These are phyloP conservation scores for Acanthochromis polyacanthus DNA, from an alignment of 2,113 vertebrate species.

Conservation along the genomic window DNA sequence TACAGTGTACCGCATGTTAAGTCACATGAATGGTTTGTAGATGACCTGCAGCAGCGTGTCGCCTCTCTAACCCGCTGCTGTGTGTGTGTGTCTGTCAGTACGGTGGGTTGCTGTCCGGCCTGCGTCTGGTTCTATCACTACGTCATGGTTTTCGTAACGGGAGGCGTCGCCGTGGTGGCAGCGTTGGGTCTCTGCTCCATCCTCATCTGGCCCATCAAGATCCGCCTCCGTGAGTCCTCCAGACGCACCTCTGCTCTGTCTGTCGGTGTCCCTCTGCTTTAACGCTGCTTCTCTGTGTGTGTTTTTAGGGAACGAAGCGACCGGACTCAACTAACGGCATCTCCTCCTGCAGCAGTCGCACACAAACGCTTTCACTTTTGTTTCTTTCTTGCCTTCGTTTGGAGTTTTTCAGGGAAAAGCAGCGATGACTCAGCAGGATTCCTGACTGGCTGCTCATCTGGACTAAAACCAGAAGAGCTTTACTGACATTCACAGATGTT, in stretches of 20 bases:
- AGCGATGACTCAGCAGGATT: not conserved
- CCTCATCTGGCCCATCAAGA: slow-evolving; percentile 91
- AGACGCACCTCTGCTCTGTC: accelerated
- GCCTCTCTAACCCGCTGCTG: not conserved
- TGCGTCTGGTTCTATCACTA: slow-evolving; percentile 91
- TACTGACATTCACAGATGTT: not conserved
- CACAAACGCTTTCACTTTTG: not conserved
- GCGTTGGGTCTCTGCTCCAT: slow-evolving; percentile 85
- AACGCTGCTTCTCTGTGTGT: not conserved
- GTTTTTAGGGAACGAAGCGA: not conserved
- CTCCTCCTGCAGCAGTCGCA: no score
- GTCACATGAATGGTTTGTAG: no score
- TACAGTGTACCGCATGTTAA: no score
- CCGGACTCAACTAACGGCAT: slow-evolving; percentile 26
- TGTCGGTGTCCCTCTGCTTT: not conserved
- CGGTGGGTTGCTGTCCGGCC: slow-evolving; percentile 85
- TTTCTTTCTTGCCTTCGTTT: not conserved
- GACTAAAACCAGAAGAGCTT: not conserved
- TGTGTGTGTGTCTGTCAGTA: slow-evolving; percentile 72
- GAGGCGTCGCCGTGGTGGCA: slow-evolving; percentile 84
- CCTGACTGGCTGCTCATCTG: not conserved
- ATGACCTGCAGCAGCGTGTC: no score
- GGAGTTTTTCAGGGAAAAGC: not conserved
- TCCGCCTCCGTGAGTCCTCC: slow-evolving; percentile 86
- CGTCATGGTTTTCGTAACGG: slow-evolving; percentile 91